Base-by-base conservation (phyloP, 2,888 invertebrate genomes). In the Rugalucina vietnamica region DNA sequence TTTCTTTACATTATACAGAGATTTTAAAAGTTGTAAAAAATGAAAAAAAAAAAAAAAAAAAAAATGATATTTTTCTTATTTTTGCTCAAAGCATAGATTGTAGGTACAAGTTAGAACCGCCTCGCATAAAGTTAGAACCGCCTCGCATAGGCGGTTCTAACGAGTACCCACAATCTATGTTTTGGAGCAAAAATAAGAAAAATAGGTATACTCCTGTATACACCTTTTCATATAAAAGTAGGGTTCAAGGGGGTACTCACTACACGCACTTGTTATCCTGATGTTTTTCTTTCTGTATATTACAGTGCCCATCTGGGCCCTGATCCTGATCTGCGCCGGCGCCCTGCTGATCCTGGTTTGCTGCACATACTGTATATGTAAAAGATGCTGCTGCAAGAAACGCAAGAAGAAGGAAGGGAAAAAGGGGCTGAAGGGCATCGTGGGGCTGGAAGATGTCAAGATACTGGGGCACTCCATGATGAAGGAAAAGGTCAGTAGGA, bases 361-460 rank as follows among this genome's bases (percentile, higher is more conserved):
- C 90, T 93, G 93, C 87, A 86, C 91, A 73, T 94, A 92, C 87
- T 94, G 95, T 87, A 88, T 94, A 81, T 94, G 94, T 88, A 93
- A 94, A 88, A 91, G 93, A 88, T 94, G 94, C 88, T 92, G 93
- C 88, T 92, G 94, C 88, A 92, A 93, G 82, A 92, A 92, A 84
- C 91, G 93, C 81, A 94, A 94, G 90, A 91, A 91, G 89, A 94
- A 94, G 90, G 94, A 94, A 77, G 93, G 91, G 93, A 98, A 98
- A 96, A 98, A 98, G 95, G 93, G 93, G 8, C 91, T 93, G 57
- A 94, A 94, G 81, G 94, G 94, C 36, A 93, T 94, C 36, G 98
- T 99, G 92, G 99, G 99, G 96, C 96, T 99, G 94, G 98, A 99
- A 96, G 98, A 98, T 95, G 98, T 99, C 94, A 98, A 99, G 95